Conservation (phyloP, 2,888 invertebrate genomes). For the Priocnemis perturbator region DNA sequence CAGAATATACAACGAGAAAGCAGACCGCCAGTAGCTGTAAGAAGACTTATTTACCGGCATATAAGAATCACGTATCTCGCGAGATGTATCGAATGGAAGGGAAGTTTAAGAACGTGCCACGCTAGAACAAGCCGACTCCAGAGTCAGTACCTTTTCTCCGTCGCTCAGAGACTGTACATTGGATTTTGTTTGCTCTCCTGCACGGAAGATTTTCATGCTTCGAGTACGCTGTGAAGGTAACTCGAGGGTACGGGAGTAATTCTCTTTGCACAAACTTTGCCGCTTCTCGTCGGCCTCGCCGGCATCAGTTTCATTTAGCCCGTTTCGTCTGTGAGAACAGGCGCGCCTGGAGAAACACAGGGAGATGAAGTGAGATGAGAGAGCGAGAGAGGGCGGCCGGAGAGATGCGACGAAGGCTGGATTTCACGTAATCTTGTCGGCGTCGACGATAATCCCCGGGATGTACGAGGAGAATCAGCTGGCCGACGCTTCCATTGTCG, state of each 20-base stretch:
- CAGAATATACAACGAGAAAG: no score
- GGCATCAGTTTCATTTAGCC: constrained; percentile 13
- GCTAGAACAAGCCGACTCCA: no score
- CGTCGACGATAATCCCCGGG: constrained; percentile 28
- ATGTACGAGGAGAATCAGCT: constrained; percentile 16
- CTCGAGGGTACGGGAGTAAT: constrained; percentile 18
- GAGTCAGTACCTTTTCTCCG: no score
- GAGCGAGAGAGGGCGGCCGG: background rate
- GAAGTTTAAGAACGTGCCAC: no score
- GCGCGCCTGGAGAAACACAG: no score
- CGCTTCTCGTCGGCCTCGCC: constrained; percentile 8
- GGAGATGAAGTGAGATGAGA: no score
- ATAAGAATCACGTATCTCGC: no score
- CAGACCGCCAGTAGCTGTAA: no score
- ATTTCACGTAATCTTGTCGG: constrained; percentile 27
- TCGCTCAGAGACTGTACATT: background rate
- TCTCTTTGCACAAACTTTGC: constrained; percentile 16
- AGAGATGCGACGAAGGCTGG: constrained; percentile 18
- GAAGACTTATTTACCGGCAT: no score
- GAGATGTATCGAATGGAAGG: no score
- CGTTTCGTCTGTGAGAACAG: background rate
- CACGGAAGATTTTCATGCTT: constrained; percentile 3
- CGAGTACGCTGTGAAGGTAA: background rate
- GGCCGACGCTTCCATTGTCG: constrained; percentile 9
- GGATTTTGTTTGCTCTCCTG: constrained; percentile 1